phyloP scores from a whole-genome alignment of 2,797 vertebrate genomes.

The Gouania willdenowi region DNA sequence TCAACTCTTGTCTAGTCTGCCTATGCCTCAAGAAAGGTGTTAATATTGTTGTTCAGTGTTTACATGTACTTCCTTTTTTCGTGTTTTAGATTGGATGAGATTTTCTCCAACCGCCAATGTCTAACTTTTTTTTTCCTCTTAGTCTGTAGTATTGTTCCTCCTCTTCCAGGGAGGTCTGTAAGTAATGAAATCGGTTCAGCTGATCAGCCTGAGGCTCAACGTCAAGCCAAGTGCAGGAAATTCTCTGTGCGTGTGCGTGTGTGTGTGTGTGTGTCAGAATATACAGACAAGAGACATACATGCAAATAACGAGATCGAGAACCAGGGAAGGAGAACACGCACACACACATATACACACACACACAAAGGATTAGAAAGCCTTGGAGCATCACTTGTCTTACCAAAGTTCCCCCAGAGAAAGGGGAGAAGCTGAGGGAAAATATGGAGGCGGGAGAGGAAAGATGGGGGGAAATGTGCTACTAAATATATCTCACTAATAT shows the following conservation, averaged over 20 bases:
- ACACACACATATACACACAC: slow-evolving; percentile 6
- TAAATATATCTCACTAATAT: slow-evolving; percentile 35
- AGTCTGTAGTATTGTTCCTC: slow-evolving; percentile 30
- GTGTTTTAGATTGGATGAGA: slow-evolving; percentile 36
- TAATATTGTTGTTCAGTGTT: slow-evolving; percentile 44
- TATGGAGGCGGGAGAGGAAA: slow-evolving; percentile 25
- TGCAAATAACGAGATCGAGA: slow-evolving; percentile 58
- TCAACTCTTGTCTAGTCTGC: slow-evolving; percentile 79
- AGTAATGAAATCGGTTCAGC: slow-evolving; percentile 70
- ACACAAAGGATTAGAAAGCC: slow-evolving; percentile 53
- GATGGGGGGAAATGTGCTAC: slow-evolving; percentile 19
- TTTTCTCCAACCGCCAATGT: slow-evolving; percentile 35
- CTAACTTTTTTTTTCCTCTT: slow-evolving; percentile 18
- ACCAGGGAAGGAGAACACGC: slow-evolving; percentile 4
- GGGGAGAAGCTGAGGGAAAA: slow-evolving; percentile 3
- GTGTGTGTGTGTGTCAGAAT: slow-evolving; percentile 23
- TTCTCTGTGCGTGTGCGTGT: slow-evolving; percentile 14
- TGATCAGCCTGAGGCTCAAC: slow-evolving; percentile 71
- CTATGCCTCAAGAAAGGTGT: slow-evolving; percentile 72
- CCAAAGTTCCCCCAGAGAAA: slow-evolving; percentile 36
- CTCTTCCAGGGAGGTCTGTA: slow-evolving; percentile 60
- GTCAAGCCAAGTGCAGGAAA: slow-evolving; percentile 67
- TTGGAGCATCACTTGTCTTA: slow-evolving; percentile 60
- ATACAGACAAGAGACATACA: slow-evolving; percentile 53
- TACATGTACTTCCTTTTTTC: slow-evolving; percentile 41